Base-by-base conservation (phyloP, 2,797 vertebrate genomes). In the Chloroceryle amazona region DNA sequence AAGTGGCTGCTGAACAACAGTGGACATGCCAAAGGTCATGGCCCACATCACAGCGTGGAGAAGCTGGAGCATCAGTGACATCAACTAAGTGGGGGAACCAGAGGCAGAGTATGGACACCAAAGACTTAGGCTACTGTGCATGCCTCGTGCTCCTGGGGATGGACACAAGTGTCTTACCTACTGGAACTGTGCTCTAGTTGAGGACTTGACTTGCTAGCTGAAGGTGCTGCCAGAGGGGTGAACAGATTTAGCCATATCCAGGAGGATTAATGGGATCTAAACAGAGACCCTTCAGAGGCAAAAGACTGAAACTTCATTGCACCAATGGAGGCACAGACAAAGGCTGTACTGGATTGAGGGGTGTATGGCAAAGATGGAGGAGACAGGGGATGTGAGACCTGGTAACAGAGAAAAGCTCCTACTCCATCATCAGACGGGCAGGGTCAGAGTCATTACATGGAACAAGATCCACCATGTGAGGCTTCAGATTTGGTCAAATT, bases 171-270 rank as follows among this genome's bases (percentile, higher is more conserved):
- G 28, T 47, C 10, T 51, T 66, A 35, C 14, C 23, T 86, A 31
- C 31, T 37, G 25, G 47, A 58, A 81, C 4, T 0, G 1, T 1
- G 2, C 6, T 55, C 6, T 35, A 10, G 1, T 18, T 81, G 31
- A 62, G 28, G 5, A 81, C 7, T 6, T 83, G 68, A 33, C 21
- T 62, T 81, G 21, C 3, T 37, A 33, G 8, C 25, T 70, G 35
- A 54, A 87, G 17, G 19, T 78, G 37, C 5, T 74, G 28, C 35
- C 35, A 49, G 25, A 79, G 23, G 11, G 12, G 2, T 41, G 28
- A 81, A 19, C 12, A 74, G 19, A 11, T 9, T 81, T 61, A 70
- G 23, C 7, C 19, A 51, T 25, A 44, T 57, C 37, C 21, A 21
- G 19, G 12, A 86, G 29, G 5, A 52, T n/a, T 60, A 42, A 47